These are phyloP conservation scores for Montipora foliosa DNA, from an alignment of 64 coral and sea anemone species.

Conservation along the genomic window DNA sequence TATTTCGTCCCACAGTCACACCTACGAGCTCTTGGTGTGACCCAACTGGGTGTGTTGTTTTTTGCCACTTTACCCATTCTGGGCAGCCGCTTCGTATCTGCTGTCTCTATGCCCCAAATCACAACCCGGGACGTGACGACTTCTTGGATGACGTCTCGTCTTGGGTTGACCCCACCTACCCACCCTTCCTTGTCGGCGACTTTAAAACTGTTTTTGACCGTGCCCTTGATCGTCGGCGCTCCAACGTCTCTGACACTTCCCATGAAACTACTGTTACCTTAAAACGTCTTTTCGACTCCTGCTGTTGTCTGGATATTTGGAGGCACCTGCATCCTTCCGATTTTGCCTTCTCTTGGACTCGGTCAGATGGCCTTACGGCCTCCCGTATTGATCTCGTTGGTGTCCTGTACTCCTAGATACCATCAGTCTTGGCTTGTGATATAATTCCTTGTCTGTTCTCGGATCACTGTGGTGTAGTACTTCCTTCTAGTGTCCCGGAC, in stretches of 20 bases:
- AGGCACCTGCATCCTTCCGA: not conserved
- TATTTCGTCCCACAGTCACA: not conserved
- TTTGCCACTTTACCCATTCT: not conserved
- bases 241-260: not conserved
- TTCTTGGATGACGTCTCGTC: not conserved
- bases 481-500: not conserved
- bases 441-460: slow-evolving; percentile 46
- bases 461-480: slow-evolving; percentile 14
- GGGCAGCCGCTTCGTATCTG: no score
- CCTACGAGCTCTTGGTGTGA: no score
- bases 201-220: slow-evolving; percentile 61
- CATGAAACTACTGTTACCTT: not conserved
- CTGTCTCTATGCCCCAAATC: slow-evolving; percentile 47
- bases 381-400: slow-evolving; percentile 34
- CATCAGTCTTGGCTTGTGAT: not conserved
- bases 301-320: slow-evolving; percentile 27
- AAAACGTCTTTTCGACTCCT: not conserved
- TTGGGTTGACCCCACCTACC: not conserved
- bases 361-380: not conserved
- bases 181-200: not conserved
- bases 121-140: not conserved
- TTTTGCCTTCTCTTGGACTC: slow-evolving; percentile 7
- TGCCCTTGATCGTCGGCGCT: not conserved
- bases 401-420: not conserved
- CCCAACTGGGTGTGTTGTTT: not conserved